A percentile compares a stretch with the other conserved stretches of the same genome.
Evolutionary conservation across 2,888 invertebrate genomes (phyloP).

Genomic region (Cataglyphis albicans): DNA sequence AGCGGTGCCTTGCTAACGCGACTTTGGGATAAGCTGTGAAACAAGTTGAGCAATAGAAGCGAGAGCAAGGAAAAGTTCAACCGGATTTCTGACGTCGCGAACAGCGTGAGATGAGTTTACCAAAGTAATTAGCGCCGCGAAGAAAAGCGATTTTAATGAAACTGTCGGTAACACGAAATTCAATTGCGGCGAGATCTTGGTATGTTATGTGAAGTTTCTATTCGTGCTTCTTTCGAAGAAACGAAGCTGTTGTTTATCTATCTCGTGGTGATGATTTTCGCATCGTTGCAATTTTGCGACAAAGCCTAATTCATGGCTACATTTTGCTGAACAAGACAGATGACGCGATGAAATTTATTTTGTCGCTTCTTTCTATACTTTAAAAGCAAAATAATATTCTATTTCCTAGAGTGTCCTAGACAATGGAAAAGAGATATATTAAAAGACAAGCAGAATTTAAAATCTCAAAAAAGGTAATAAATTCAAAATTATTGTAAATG

Average conservation of each 20-base stretch:
- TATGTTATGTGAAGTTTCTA: background rate
- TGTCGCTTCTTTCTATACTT: background rate
- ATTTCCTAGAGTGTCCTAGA: background rate
- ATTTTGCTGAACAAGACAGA: slow-evolving; percentile 18
- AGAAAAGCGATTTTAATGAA: slow-evolving; percentile 32
- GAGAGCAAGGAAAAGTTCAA: background rate
- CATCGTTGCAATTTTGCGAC: slow-evolving; percentile 15
- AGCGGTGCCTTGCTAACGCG: slow-evolving; percentile 16
- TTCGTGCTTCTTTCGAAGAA: background rate
- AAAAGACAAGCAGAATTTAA: background rate
- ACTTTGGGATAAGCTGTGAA: slow-evolving; percentile 27
- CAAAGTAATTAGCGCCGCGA: slow-evolving; percentile 30
- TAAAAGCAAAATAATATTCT: background rate
- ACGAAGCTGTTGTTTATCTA: too few species aligned
- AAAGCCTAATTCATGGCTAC: background rate
- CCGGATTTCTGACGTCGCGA: slow-evolving; percentile 5
- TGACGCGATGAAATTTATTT: background rate
- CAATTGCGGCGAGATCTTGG: background rate
- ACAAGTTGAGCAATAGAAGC: slow-evolving; percentile 43
- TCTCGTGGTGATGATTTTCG: background rate
- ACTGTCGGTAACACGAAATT: background rate
- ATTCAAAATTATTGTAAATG: background rate
- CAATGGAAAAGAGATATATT: background rate
- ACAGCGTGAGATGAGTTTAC: slow-evolving; percentile 23
- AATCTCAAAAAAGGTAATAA: background rate